Percentiles rank a stretch among this genome's conserved stretches.
These are phyloP conservation scores for Sitta europaea DNA, from an alignment of 2,113 vertebrate genomes.

Conservation along the genomic window DNA sequence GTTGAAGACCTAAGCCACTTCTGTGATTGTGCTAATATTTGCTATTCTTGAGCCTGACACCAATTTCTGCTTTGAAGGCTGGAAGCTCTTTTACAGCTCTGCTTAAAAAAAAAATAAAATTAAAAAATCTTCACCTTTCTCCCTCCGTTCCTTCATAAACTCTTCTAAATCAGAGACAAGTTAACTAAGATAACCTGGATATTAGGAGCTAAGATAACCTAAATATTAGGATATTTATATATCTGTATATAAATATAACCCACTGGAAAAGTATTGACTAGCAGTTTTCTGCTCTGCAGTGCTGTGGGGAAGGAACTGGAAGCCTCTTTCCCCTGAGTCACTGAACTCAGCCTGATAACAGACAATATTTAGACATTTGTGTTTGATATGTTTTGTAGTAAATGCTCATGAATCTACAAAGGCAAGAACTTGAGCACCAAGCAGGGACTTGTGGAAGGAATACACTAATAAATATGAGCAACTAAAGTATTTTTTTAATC, in stretches of 20 bases:
- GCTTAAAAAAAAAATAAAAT: neutral
- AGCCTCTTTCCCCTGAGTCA: neutral
- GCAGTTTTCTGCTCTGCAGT: neutral
- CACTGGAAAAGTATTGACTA: neutral
- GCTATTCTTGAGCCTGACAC: neutral
- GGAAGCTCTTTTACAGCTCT: neutral
- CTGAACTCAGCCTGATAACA: neutral
- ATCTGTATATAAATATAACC: neutral
- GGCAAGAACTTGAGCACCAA: neutral
- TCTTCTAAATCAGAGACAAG: neutral
- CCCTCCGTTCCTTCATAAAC: neutral
- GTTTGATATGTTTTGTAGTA: neutral
- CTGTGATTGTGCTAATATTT: neutral
- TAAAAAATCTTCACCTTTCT: too few relatives aligned
- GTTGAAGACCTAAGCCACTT: neutral
- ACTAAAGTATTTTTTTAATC: neutral
- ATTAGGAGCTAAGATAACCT: neutral
- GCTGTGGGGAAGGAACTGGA: neutral
- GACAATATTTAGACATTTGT: neutral
- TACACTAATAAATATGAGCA: neutral
- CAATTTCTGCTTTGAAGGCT: neutral
- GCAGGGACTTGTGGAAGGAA: neutral
- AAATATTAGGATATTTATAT: neutral
- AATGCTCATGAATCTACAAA: neutral
- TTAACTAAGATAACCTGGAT: neutral